phyloP scores from a whole-genome alignment of 1,140 invertebrate genomes.

The Neodiprion fabricii region DNA sequence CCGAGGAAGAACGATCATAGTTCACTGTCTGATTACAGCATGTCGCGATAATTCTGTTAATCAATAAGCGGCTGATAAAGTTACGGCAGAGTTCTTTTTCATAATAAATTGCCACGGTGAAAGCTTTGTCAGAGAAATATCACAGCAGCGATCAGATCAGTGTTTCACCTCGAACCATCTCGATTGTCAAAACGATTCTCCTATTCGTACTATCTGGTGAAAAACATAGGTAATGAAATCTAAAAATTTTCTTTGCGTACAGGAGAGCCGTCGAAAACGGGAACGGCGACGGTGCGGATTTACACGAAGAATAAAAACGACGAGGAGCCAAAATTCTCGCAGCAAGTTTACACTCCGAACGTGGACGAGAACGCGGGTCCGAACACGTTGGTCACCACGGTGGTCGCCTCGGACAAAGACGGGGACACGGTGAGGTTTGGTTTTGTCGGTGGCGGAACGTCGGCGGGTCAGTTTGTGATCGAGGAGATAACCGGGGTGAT shows the following conservation, averaged over 20 bases:
- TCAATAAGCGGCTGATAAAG: too few relatives aligned
- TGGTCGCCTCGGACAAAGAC: constrained; percentile 94
- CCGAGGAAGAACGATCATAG: too few relatives aligned
- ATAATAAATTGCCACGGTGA: too few relatives aligned
- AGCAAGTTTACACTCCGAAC: constrained; percentile 95
- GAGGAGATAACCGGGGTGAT: constrained; percentile 96
- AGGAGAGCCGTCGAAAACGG: constrained; percentile 89
- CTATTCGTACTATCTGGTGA: constrained; percentile 3
- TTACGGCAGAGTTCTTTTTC: too few relatives aligned
- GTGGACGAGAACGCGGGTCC: constrained; percentile 95
- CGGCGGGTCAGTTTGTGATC: constrained; percentile 91
- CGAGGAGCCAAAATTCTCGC: constrained; percentile 94
- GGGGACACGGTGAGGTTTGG: constrained; percentile 94
- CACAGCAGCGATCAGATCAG: too few relatives aligned
- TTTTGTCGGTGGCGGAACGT: constrained; percentile 89
- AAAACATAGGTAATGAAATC: constrained; percentile 11
- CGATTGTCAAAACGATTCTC: background rate
- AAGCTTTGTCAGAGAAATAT: too few relatives aligned
- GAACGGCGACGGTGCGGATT: constrained; percentile 89
- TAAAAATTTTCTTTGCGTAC: constrained; percentile 23
- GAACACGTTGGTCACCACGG: constrained; percentile 92
- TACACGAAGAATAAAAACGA: constrained; percentile 97
- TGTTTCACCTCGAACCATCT: too few relatives aligned
- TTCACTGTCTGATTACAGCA: too few relatives aligned
- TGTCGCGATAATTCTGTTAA: too few relatives aligned